These are phyloP conservation scores for Dromas ardeola DNA, from an alignment of 2,113 vertebrate genomes.

Conservation along the genomic window DNA sequence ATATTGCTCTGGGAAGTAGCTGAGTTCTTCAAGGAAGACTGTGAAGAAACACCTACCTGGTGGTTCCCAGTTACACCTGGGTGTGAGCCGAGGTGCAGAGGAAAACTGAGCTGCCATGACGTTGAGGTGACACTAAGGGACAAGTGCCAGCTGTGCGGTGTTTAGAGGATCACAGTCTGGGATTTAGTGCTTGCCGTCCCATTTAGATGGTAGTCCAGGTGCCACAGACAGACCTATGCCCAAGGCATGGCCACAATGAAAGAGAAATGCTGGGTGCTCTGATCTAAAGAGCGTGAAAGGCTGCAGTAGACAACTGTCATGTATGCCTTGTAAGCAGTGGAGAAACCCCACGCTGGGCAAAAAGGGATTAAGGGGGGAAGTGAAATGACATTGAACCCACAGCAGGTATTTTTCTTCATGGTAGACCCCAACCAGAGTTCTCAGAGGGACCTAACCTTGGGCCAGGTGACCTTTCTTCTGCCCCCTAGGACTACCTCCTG, in stretches of 20 bases:
- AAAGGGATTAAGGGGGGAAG: not conserved
- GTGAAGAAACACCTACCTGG: not conserved
- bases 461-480: not conserved
- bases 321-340: too few relatives aligned
- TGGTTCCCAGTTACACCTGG: accelerated
- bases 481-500: not conserved
- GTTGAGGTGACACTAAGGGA: not conserved
- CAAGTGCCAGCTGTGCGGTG: not conserved
- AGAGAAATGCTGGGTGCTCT: not conserved
- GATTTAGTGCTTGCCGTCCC: not conserved
- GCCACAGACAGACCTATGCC: not conserved
- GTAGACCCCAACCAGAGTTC: not conserved
- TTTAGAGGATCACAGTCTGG: not conserved
- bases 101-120: not conserved
- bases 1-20: not conserved
- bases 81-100: not conserved
- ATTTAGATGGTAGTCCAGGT: not conserved
- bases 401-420: not conserved
- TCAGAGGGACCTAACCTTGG: not conserved
- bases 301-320: not conserved
- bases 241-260: not conserved
- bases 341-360: not conserved
- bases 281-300: not conserved
- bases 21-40: not conserved
- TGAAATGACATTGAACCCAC: not conserved